Conservation (phyloP, 1,140 invertebrate genomes). For the Augochlora pura region DNA sequence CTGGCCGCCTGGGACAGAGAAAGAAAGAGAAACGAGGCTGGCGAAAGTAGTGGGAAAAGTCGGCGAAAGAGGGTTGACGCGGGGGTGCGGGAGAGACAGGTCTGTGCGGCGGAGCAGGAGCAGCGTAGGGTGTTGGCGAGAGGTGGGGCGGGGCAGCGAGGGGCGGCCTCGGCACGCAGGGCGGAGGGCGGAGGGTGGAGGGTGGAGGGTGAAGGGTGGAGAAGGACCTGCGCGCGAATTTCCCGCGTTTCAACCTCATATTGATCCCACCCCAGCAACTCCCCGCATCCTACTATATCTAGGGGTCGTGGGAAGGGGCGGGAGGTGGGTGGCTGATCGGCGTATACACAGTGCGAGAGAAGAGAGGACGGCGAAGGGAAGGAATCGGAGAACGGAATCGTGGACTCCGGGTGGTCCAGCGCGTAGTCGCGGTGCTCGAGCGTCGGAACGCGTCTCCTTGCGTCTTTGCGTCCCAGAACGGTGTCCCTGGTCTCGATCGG, state of each 20-base stretch:
- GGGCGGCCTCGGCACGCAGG: conserved; percentile 37
- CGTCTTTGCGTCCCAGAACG: neutral
- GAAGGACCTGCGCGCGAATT: conserved; percentile 80
- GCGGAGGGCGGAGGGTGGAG: conserved; percentile 56
- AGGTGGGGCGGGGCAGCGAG: conserved; percentile 19
- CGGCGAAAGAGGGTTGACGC: neutral
- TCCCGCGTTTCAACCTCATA: conserved; percentile 81
- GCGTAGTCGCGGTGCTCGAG: conserved; percentile 39
- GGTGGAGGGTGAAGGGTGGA: conserved; percentile 61
- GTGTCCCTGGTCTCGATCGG: neutral
- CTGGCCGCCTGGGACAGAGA: no score
- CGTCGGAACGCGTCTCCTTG: conserved; percentile 17
- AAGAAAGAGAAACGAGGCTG: no score
- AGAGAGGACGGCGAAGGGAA: conserved; percentile 61
- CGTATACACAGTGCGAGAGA: conserved; percentile 50
- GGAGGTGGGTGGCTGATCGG: conserved; percentile 57
- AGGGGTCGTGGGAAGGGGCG: neutral
- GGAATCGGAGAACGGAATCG: conserved; percentile 77
- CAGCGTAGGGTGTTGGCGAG: conserved; percentile 17
- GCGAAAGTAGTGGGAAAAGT: neutral
- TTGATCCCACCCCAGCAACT: conserved; percentile 78
- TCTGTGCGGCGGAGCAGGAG: neutral
- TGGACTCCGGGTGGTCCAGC: conserved; percentile 71
- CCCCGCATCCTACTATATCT: conserved; percentile 51
- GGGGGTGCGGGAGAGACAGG: neutral